These are phyloP conservation scores for Euglossa dilemma DNA, from an alignment of 1,140 invertebrate genomes.

Conservation along the genomic window DNA sequence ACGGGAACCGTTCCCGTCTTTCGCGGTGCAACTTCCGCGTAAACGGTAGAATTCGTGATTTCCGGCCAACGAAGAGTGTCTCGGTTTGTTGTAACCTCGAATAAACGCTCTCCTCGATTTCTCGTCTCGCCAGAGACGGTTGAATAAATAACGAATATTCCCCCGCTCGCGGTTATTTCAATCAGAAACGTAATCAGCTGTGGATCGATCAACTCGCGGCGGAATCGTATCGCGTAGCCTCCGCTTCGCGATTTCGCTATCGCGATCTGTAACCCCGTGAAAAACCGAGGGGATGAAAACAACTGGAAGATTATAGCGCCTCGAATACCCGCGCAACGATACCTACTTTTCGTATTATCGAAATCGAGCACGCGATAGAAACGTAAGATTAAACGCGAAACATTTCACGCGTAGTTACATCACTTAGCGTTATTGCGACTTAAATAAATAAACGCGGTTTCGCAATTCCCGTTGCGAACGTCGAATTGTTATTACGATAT, in stretches of 20 bases:
- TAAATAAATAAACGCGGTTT: too few species aligned
- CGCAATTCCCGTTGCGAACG: too few species aligned
- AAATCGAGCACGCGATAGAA: background rate
- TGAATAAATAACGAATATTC: background rate
- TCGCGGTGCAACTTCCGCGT: background rate
- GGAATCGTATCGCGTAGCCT: background rate
- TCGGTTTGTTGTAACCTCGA: background rate
- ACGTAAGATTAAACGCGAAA: background rate
- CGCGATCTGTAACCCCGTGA: background rate
- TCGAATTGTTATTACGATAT: too few species aligned
- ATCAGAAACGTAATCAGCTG: conserved; percentile 1
- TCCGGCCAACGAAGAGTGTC: too few species aligned
- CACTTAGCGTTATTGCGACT: too few species aligned
- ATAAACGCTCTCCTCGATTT: background rate
- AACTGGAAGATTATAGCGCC: too few species aligned
- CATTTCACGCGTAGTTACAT: background rate
- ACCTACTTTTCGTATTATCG: background rate
- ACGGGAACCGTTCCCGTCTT: background rate
- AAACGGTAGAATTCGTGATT: background rate
- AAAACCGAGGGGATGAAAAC: background rate
- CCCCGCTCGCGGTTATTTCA: background rate
- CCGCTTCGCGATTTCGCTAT: background rate
- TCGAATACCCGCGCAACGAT: background rate
- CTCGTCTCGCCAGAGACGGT: background rate
- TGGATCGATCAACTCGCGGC: background rate